These are phyloP conservation scores for Plecotus auritus DNA, from an alignment of 2,113 vertebrate species.

Conservation along the genomic window DNA sequence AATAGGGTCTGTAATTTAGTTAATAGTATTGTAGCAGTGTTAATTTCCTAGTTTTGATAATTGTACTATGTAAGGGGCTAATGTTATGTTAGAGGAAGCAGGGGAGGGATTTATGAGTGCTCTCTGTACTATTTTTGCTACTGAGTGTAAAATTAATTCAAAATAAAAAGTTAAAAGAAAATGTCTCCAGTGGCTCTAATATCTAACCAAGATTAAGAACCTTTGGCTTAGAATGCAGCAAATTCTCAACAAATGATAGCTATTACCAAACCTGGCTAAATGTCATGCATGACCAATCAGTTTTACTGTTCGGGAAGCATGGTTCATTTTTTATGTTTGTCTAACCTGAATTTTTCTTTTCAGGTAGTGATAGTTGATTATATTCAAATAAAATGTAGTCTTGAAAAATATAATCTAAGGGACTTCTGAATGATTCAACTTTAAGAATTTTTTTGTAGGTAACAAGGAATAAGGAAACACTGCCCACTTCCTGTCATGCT, in stretches of 20 bases:
- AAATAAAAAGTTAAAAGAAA: constrained; percentile 5
- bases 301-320: background rate
- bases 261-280: background rate
- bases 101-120: background rate
- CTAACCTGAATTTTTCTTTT: constrained; percentile 17
- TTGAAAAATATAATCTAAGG: background rate
- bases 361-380: background rate
- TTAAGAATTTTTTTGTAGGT: background rate
- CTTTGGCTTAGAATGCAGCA: background rate
- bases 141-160: background rate
- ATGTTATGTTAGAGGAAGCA: background rate
- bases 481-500: background rate
- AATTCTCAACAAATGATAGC: background rate
- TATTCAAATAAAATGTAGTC: background rate
- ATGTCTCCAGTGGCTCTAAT: background rate
- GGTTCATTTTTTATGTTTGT: background rate
- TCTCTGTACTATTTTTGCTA: background rate
- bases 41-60: background rate
- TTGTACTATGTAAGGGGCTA: background rate
- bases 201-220: background rate
- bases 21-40: background rate
- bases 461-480: background rate
- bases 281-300: background rate
- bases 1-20: background rate
- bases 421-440: background rate